A percentile compares a stretch with the other conserved stretches of the same genome.
Evolutionary conservation across 2,797 vertebrate species (phyloP).

Genomic region (Silurus lanzhouensis): DNA sequence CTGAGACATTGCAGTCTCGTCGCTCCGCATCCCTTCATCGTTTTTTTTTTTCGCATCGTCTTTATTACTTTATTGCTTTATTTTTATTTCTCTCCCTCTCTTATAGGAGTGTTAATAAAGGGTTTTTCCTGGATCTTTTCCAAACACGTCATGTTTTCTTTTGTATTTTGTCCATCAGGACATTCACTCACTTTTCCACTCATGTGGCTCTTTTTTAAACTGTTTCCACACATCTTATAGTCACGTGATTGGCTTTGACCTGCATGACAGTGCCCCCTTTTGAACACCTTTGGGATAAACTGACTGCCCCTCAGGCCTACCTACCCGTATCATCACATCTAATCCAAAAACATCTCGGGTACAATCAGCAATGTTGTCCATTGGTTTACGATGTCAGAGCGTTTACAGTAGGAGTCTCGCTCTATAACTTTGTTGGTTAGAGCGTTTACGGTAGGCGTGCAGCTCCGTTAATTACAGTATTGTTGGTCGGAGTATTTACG

Average conservation of each 20-base stretch:
- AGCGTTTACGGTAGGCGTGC: background rate
- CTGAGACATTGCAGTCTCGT: background rate
- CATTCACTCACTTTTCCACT: too few relatives aligned
- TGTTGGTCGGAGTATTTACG: background rate
- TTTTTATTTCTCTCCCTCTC: background rate
- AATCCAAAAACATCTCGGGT: too few relatives aligned
- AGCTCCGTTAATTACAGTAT: background rate
- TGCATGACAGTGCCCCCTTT: too few relatives aligned
- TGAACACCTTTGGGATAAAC: background rate
- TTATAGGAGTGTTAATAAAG: slow-evolving; percentile 4
- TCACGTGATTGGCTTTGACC: too few relatives aligned
- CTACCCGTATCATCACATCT: too few relatives aligned
- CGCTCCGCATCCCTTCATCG: background rate
- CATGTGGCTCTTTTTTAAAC: too few relatives aligned
- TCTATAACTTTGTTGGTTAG: background rate
- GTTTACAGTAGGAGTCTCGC: too few relatives aligned
- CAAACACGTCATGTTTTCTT: background rate
- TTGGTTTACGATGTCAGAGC: too few relatives aligned
- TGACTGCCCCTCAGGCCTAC: too few relatives aligned
- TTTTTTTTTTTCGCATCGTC: too few relatives aligned
- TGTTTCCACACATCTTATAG: too few relatives aligned
- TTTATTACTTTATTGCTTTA: background rate
- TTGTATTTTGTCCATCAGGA: background rate
- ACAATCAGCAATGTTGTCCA: too few relatives aligned
- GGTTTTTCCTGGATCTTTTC: background rate